These are phyloP conservation scores for Cotesia glomerata DNA, from an alignment of 1,140 invertebrate species.

Conservation along the genomic window DNA sequence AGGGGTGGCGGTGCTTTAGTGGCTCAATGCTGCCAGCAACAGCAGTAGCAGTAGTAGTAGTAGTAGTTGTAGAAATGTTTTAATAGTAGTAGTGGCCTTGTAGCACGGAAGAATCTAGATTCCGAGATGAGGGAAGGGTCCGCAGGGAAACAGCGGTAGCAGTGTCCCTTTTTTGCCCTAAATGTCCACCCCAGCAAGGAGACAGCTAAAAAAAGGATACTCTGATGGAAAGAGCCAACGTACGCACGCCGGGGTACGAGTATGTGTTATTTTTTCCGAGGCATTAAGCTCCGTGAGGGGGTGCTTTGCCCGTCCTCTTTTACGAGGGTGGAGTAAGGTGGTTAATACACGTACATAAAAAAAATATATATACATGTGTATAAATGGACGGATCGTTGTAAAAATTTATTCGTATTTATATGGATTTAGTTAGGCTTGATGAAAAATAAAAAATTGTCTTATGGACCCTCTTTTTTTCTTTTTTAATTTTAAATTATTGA, in stretches of 20 bases:
- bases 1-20: background rate
- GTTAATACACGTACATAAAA: background rate
- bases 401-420: too few relatives aligned
- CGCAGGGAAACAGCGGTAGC: constrained; percentile 42
- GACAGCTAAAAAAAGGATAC: constrained; percentile 21
- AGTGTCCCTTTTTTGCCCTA: constrained; percentile 54
- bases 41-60: background rate
- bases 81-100: too few relatives aligned
- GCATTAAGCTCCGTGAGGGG: constrained; percentile 54
- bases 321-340: background rate
- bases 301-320: constrained; percentile 44
- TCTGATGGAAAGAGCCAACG: constrained; percentile 19
- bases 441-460: too few relatives aligned
- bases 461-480: too few relatives aligned
- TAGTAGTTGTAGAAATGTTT: too few relatives aligned
- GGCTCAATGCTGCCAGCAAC: background rate
- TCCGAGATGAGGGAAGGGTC: constrained; percentile 35
- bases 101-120: constrained; percentile 39
- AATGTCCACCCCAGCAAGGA: constrained; percentile 52
- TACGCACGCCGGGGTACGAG: constrained; percentile 31
- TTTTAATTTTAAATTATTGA: too few relatives aligned
- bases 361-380: too few relatives aligned
- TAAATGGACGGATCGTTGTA: too few relatives aligned
- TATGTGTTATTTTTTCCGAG: constrained; percentile 61
- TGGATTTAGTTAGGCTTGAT: too few relatives aligned